Base-by-base conservation (phyloP, 2,797 vertebrate genomes). In the Aulostomus chinensis region DNA sequence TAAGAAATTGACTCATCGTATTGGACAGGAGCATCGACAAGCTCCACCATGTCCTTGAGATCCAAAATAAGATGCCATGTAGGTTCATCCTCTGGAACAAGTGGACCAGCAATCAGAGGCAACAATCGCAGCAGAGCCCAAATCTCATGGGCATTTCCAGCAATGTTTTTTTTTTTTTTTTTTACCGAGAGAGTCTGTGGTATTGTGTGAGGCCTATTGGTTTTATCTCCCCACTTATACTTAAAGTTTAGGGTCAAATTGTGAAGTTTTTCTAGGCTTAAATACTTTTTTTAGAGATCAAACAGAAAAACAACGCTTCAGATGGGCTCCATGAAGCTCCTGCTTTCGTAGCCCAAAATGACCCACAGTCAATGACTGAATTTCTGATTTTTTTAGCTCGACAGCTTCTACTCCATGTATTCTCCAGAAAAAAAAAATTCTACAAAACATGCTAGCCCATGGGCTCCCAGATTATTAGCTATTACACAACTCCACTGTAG, bases 11-110 rank as follows among this genome's bases (percentile, higher is more conserved):
- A 40, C 13, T 40, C 12, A 14, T 40, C 13, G 2, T 18, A 33
- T 14, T 53, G 49, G 3, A 41, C 7, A 17, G 31, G 30, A 9
- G 38, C 28, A 3, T 42, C n/a, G 2, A 26, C 11, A 33, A 42
- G 21, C 15, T 54, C 38, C 5, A 42, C 31, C 10, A 34, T 42
- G 12, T 53, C 37, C 13, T 71, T 51, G 0, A 69, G 28, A 39
- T 68, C 38, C 52, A 37, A 24, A 29, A 53, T 6, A 17, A 58
- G 9, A 16, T 56, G 50, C 39, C 54, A 70, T 30, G 22, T n/a
- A 18, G 53, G 47, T 18, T 73, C 58, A 50, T 58, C 39, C 15
- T 50, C 50, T 11, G 54, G 59, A 12, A 52, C 17, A 9, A 37
- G 28, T n/a, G n/a, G n/a, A n/a, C n/a, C n/a, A n/a, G n/a, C n/a